Evolutionary conservation across 2,113 vertebrate genomes (phyloP), one percentile per base, ranked within the genome.

Genomic region (Hippocampus zosterae): DNA sequence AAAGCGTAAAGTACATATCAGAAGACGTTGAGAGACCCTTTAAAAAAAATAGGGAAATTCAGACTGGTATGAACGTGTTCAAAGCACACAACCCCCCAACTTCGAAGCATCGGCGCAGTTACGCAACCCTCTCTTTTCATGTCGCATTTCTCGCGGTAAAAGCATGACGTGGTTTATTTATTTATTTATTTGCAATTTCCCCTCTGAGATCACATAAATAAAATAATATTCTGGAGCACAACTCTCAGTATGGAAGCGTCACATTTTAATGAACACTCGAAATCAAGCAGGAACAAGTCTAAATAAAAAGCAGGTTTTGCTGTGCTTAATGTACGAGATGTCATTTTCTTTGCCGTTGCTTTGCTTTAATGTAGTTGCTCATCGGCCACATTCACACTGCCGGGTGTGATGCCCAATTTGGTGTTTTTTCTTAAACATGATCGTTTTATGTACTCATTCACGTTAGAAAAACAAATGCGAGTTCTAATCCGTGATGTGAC

Each of bases 231-330:
- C 53, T 25, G 42, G 13, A 44, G 42, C 42, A 44, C 42, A 44
- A 13, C 42, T 44, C 21, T n/a, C 21, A n/a, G 53, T 37, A 29
- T 68, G n/a, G 69, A 65, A 68, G 15, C 23, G 12, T 57, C 12
- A 27, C 63, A 76, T 68, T 50, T 65, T 15, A 68, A 19, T 72
- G 71, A 66, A 13, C 8, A 15, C 42, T 44, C 42, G 13, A 10
- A 44, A 44, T 44, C 42, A 12, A 44, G 12, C 42, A 44, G 42
- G 42, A 15, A 15, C 42, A 44, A 44, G 42, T 44, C 2, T 3
- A 44, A 44, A 13, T 12, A 13, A 44, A 44, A 44, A 12, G 42
- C 42, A 44, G 13, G 42, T 44, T 44, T 44, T 44, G 10, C 42
- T 44, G 42, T 3, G 12, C 42, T 13, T 44, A 44, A 10, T 44